Percentiles rank a stretch among this genome's conserved stretches.
Evolutionary conservation across 2,888 invertebrate species (phyloP).

Genomic region (Chromoteleia sp.): DNA sequence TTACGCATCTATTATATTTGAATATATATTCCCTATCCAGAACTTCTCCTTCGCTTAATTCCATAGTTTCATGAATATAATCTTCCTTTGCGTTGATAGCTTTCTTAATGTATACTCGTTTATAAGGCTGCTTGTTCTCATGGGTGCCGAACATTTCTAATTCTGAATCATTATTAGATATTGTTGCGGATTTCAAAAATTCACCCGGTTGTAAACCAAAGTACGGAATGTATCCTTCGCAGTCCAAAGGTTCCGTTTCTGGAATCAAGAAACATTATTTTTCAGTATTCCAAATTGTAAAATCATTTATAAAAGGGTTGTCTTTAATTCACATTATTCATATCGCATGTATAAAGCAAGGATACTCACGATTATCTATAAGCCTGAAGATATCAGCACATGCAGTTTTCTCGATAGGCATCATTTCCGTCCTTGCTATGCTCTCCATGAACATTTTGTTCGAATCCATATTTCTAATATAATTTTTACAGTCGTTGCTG

Average conservation of each 20-base stretch:
- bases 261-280: not conserved
- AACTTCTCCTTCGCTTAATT: not conserved
- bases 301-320: too few relatives aligned
- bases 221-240: conserved; percentile 26
- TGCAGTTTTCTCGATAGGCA: too few relatives aligned
- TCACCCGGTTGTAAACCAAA: conserved; percentile 12
- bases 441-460: too few relatives aligned
- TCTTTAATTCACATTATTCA: too few relatives aligned
- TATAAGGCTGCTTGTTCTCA: conserved; percentile 5
- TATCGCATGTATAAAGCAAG: too few relatives aligned
- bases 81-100: not conserved
- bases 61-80: conserved; percentile 8
- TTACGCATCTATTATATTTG: not conserved
- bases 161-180: not conserved
- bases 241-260: not conserved
- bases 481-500: too few relatives aligned
- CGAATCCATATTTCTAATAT: too few relatives aligned
- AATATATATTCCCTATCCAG: conserved; percentile 1
- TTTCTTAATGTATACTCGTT: conserved; percentile 1
- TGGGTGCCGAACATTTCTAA: not conserved
- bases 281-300: too few relatives aligned
- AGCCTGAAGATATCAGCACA: too few relatives aligned
- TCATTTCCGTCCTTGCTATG: too few relatives aligned
- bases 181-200: not conserved
- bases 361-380: too few relatives aligned